Evolutionary conservation across 2,797 vertebrate genomes (phyloP).

Genomic region (Geotrypetes seraphini): DNA sequence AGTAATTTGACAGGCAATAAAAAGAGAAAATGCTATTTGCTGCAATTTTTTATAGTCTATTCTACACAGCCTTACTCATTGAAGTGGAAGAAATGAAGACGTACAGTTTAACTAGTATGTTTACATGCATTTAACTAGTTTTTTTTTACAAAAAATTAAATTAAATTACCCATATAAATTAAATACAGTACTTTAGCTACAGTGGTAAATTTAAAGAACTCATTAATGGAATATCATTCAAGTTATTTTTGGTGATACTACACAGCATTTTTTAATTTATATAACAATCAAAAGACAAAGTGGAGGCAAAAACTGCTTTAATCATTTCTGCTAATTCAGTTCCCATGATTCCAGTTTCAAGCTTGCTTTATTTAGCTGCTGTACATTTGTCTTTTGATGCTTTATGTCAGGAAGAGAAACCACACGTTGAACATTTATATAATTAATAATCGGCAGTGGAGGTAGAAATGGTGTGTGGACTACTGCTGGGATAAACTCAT

Average conservation of each 20-base stretch:
- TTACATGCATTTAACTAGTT: constrained; percentile 38
- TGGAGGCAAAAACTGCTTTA: neutral
- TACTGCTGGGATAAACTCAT: no score
- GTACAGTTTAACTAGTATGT: constrained; percentile 47
- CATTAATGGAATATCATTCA: constrained; percentile 11
- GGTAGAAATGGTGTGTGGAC: no score
- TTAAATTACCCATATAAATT: constrained; percentile 36
- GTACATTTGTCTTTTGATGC: neutral
- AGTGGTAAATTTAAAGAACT: constrained; percentile 19
- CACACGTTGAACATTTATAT: no score
- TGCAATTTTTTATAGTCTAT: constrained; percentile 39
- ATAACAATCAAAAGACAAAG: neutral
- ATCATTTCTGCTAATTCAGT: neutral
- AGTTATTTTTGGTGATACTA: constrained; percentile 5
- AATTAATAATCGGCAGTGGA: no score
- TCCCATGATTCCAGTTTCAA: neutral
- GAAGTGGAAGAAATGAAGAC: constrained; percentile 58
- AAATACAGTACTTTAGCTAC: constrained; percentile 22
- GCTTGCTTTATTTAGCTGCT: neutral
- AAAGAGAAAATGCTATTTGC: constrained; percentile 41
- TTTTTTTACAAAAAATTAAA: constrained; percentile 43
- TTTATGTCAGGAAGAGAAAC: no score
- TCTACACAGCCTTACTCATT: constrained; percentile 27
- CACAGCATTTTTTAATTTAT: neutral
- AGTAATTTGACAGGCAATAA: constrained; percentile 58